Percentiles rank a stretch among this genome's conserved stretches.
Evolutionary conservation across 2,888 invertebrate genomes (phyloP).

Genomic region (Acanthosepion lycidas): DNA sequence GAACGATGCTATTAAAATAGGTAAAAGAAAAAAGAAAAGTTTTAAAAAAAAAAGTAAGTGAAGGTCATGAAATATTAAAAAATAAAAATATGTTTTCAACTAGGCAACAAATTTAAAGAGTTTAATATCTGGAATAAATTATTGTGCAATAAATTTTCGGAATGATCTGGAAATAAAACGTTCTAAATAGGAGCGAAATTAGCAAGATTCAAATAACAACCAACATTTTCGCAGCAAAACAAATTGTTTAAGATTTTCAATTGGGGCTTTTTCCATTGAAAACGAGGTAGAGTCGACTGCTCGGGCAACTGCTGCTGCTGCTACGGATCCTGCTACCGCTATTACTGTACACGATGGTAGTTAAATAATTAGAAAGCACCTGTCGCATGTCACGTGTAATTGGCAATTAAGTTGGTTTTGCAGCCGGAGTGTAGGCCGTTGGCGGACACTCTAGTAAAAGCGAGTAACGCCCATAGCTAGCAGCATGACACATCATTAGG

Average conservation of each 20-base stretch:
- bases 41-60: too few relatives aligned
- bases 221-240: too few relatives aligned
- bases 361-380: slow-evolving; percentile 23
- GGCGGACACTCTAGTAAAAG: slow-evolving; percentile 17
- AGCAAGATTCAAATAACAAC: too few relatives aligned
- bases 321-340: background rate
- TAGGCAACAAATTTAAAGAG: too few relatives aligned
- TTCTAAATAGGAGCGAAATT: too few relatives aligned
- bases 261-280: background rate
- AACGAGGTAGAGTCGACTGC: background rate
- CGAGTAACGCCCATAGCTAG: slow-evolving; percentile 16
- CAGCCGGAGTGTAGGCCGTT: background rate
- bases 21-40: too few relatives aligned
- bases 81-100: too few relatives aligned
- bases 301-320: background rate
- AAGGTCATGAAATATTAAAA: too few relatives aligned
- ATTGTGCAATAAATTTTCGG: too few relatives aligned
- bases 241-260: background rate
- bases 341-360: background rate
- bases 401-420: slow-evolving; percentile 18
- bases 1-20: too few relatives aligned
- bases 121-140: too few relatives aligned
- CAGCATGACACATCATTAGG: background rate
- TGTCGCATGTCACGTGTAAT: slow-evolving; percentile 33
- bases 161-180: too few relatives aligned